A percentile compares a stretch with the other conserved stretches of the same genome.
These are phyloP conservation scores for Umimayanthus chanpuru DNA, from an alignment of 92 coral and sea anemone species.

Conservation along the genomic window DNA sequence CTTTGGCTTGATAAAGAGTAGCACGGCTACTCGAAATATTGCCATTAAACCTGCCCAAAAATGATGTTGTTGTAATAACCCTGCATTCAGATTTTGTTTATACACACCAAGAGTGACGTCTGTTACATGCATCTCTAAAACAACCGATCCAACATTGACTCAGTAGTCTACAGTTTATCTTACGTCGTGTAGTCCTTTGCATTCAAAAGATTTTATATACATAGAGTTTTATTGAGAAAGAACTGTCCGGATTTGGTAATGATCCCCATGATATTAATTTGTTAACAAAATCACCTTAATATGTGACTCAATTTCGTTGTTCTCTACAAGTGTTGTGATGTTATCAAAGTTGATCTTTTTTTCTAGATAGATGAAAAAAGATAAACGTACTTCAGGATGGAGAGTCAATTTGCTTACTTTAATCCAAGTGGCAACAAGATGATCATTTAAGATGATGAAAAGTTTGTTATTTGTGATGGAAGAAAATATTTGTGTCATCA, in stretches of 20 bases:
- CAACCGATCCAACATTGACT: too few relatives aligned
- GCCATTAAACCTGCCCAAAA: too few relatives aligned
- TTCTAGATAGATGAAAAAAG: constrained; percentile 6
- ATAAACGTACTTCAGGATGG: not conserved
- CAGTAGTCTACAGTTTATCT: too few relatives aligned
- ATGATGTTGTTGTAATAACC: too few relatives aligned
- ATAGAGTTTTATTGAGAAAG: constrained; percentile 35
- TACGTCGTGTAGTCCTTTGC: too few relatives aligned
- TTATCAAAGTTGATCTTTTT: not conserved
- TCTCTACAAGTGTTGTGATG: not conserved
- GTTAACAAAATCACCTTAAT: constrained; percentile 40
- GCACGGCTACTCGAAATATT: too few relatives aligned
- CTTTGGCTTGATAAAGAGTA: too few relatives aligned
- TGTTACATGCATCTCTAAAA: too few relatives aligned
- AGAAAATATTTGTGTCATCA: constrained; percentile 31
- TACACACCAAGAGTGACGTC: too few relatives aligned
- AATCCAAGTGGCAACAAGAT: not conserved
- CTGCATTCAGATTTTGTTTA: too few relatives aligned
- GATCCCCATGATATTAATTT: constrained; percentile 13
- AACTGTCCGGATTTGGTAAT: constrained; percentile 39
- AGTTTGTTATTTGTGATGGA: not conserved
- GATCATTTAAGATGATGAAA: not conserved
- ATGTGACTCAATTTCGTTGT: not conserved
- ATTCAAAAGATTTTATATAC: too few relatives aligned
- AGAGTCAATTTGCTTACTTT: not conserved